Evolutionary conservation across 2,797 vertebrate species (phyloP), one percentile per base, ranked within the genome.

Genomic region (Sphenopsis melanotis): DNA sequence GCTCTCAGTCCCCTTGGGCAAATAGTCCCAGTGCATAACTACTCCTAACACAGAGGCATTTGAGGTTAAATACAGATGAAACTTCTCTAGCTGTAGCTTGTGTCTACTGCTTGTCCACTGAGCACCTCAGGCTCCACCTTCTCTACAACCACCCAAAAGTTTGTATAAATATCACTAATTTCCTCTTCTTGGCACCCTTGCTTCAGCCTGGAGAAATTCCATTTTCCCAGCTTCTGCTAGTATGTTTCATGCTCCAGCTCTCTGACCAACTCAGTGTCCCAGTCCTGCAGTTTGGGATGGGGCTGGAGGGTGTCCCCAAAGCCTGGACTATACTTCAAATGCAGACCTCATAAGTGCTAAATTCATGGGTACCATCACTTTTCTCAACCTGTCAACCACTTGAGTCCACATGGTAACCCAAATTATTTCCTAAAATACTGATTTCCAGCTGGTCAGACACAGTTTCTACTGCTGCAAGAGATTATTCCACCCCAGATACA

Each of bases 1-100:
- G 29, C 7, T 88, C 29, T 34, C 37, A 21, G 4, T 41, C 13
- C 37, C 30, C 65, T 66, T 32, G 21, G 26, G 12, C 19, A 80
- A 83, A 53, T 26, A 37, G 5, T 32, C 12, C 22, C 2, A 0
- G 26, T 27, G 10, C 2, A 4, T n/a, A 49, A 41, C 26, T 22
- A 44, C 9, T 60, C 37, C 32, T 77, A 76, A 60, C 22, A 84
- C 17, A 52, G 29, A 30, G 50, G 19, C 60, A 47, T 57, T 10
- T 27, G 34, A 75, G 5, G 15, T 36, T 86, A 56, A 75, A 77
- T 37, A 13, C 32, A 44, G 7, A 11, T 23, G 14, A 36, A 89
- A 65, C 8, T 89, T 72, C 41, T 52, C 41, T 30, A 59, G 34
- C 6, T 59, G 32, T 49, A 69, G 22, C 12, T 76, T 39, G 10